Base-by-base conservation (phyloP, 2,797 vertebrate species). In the Pipistrellus nathusii region DNA sequence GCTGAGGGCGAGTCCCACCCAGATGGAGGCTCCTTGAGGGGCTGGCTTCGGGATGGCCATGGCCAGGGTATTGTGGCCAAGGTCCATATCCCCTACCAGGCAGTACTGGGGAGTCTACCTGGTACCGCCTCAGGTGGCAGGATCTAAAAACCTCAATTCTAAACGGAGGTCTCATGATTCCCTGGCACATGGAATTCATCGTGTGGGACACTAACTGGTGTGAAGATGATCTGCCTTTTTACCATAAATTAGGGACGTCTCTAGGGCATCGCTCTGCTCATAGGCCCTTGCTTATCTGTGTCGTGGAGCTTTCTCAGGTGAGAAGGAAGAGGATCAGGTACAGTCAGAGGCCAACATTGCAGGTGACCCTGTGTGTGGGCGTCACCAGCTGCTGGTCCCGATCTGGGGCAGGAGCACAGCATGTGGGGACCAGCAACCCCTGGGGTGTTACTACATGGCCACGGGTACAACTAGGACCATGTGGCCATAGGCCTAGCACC, bases 131-230 rank as follows among this genome's bases (percentile, higher is more conserved):
- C 55, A 35, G 48, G 7, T 5, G 57, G 62, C 18, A 57, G 53
- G 12, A 80, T 23, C 87, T 41, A 18, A 18, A 88, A 93, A 59
- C 46, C 55, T 91, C 41, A 13, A 3, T 64, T 73, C 76, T 59
- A 85, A 77, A 23, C 41, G 27, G 25, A 51, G 64, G 57, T n/a
- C 72, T 76, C 80, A 6, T 48, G n/a, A 25, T 2, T n/a, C 14
- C 17, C 30, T 2, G 41, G 55, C 71, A 15, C 38, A 48, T 2
- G 13, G 80, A 35, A 53, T 3, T 62, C 46, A n/a, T 51, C 62
- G 1, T 0, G 0, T 11, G 51, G 41, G 75, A 21, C 32, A 8
- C 13, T 2, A 3, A 35, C 5, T 38, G 25, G 14, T 30, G 4
- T 30, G 32, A 32, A 21, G 11, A 57, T 4, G 18, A 17, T 17